These are phyloP conservation scores for Okapia johnstoni DNA, from an alignment of 2,113 vertebrate species.

Conservation along the genomic window DNA sequence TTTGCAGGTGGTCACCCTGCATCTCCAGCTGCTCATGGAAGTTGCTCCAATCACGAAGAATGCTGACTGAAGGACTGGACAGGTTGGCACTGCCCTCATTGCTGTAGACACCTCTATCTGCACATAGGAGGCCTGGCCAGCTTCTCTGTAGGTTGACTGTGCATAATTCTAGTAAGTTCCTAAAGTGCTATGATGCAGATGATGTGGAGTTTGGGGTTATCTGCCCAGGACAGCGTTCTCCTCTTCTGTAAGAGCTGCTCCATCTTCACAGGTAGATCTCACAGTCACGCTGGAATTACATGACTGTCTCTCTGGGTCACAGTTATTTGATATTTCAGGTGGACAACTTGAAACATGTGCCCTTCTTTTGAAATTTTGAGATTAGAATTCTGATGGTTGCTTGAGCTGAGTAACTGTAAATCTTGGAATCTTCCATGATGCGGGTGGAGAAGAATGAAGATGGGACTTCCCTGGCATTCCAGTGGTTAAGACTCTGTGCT, in stretches of 20 bases:
- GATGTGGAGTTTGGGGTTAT: not conserved
- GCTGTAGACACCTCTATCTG: not conserved
- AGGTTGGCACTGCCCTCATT: not conserved
- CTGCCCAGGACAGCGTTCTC: too few species aligned
- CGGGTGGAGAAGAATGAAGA: not conserved
- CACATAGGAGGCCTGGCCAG: not conserved
- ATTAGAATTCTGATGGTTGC: not conserved
- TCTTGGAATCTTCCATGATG: not conserved
- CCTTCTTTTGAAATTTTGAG: not conserved
- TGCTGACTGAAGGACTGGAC: slow-evolving; percentile 15
- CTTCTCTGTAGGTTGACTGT: not conserved
- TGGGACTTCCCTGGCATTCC: not conserved
- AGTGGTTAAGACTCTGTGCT: not conserved
- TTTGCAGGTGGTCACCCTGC: slow-evolving; percentile 81
- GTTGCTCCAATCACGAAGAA: slow-evolving; percentile 85
- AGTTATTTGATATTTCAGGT: not conserved
- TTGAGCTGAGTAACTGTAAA: not conserved
- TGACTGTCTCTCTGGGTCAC: not conserved
- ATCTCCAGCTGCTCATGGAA: slow-evolving; percentile 91
- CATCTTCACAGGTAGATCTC: not conserved
- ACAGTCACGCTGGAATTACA: rapidly evolving
- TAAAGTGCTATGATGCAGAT: not conserved
- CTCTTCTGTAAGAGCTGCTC: not conserved
- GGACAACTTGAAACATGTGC: not conserved
- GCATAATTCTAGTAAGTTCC: not conserved